Base-by-base conservation (phyloP, 2,113 vertebrate genomes). In the Seriola aureovittata region DNA sequence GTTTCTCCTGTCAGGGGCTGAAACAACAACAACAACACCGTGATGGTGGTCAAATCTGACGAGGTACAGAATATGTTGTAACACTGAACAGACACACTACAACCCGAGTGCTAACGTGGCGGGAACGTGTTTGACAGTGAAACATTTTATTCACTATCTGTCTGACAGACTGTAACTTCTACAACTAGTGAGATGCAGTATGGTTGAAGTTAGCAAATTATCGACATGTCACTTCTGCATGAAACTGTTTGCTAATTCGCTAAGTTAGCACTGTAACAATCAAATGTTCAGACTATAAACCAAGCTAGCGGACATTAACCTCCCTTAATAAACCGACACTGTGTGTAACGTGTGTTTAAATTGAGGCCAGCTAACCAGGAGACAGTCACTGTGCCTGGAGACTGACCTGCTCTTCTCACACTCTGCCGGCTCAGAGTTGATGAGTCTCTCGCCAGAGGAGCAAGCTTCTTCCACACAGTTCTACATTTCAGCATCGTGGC, bases 401-500 rank as follows among this genome's bases (percentile, higher is more conserved):
- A 93, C 93, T 89, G 71, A 91, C 95, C 94, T 90, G 94, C 66
- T 90, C 90, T 88, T 32, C 88, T 94, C 81, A 85, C 89, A 63
- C 86, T 91, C 54, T 92, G 93, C 67, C 94, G 92, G 85, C 92
- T 94, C 70, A 92, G 29, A n/a, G 88, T 93, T 0, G 95, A 95
- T 0, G 95, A 94, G 58, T 84, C 83, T 90, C 94, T 84, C 6
- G 88, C 81, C 3, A 95, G 78, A 58, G 93, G 95, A 3, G 93
- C 92, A 55, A 96, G 86, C 81, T 93, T 96, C 38, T 77, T 90
- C 94, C 94, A 95, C 16, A 81, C 80, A 5, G 81, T 55, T 57
- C 85, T 88, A 84, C 94, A 95, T 90, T 79, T 93, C 85, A 96
- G 91, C 95, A 96, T 96, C 4, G 82, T 92, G 78, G 73, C 85